Evolutionary conservation across 2,888 invertebrate genomes (phyloP), one percentile per base, ranked within the genome.

Genomic region (Netelia virgata): DNA sequence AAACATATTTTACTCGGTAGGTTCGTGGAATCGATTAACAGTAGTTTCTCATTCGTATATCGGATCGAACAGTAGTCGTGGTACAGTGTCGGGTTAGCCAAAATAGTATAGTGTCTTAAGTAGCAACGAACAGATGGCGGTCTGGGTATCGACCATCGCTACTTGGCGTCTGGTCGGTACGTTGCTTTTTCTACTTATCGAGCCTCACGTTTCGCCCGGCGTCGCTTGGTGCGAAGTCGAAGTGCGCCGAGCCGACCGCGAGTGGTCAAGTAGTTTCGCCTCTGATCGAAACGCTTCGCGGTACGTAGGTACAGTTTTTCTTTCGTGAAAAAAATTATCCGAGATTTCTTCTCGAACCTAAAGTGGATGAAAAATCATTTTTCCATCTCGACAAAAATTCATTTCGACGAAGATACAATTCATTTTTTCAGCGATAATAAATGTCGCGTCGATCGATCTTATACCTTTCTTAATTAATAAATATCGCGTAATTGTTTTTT

Each of bases 101-200:
- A 28, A 28, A 28, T 59, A 82, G 1, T 23, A 23, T 23, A 23
- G 23, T 3, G 88, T 80, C 88, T 91, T 23, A 36, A 36, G 72
- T 55, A 14, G 55, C 53, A 41, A 28, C 86, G 74, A 68, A 86
- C 80, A 91, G 91, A 91, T 90, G 91, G 91, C 91, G 85, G 86
- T 20, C 87, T 70, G 23, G 80, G 89, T 86, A 84, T 88, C 80
- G 85, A 87, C 76, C 11, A 75, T 78, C 66, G 88, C 88, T 83
- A 86, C 88, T 91, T 77, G 16, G 41, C 18, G 87, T 63, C 86
- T 88, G 87, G 90, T 91, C 90, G 89, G 90, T 91, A 90, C 85
- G 77, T 79, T 55, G 66, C 59, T 69, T 87, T 53, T 86, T 88
- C 87, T 86, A 90, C 88, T 90, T 90, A 88, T 88, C 88, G 76